A percentile compares a stretch with the other conserved stretches of the same genome.
Conservation (phyloP, 2,797 vertebrate genomes). For the Helarctos malayanus region DNA sequence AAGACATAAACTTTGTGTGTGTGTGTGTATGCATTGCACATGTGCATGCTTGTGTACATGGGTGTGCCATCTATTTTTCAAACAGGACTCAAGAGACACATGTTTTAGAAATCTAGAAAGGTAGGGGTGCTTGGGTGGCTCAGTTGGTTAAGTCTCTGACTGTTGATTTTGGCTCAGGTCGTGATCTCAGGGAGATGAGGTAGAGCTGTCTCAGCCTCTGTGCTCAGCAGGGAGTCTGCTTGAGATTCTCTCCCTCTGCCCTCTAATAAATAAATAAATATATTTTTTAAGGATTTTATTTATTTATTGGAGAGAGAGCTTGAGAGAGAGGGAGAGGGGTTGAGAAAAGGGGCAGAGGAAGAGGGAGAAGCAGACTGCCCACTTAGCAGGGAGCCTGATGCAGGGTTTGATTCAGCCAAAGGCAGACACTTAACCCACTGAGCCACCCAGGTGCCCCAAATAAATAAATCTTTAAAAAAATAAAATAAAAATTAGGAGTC, state of each 20-base stretch:
- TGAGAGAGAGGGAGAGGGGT: not conserved
- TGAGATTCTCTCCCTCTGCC: not conserved
- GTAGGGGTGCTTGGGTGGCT: not conserved
- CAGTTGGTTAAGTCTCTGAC: not conserved
- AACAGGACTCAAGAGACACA: not conserved
- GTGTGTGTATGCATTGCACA: not conserved
- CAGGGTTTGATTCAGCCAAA: not conserved
- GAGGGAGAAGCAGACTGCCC: not conserved
- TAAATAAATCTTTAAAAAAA: not conserved
- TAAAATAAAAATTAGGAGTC: not conserved
- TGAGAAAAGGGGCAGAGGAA: too few relatives aligned
- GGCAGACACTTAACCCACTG: not conserved
- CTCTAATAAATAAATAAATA: not conserved
- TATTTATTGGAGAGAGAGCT: not conserved
- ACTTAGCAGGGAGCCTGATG: not conserved
- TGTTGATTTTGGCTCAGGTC: not conserved
- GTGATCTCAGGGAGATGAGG: not conserved
- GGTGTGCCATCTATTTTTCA: not conserved
- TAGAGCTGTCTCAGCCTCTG: not conserved
- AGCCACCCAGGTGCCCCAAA: not conserved
- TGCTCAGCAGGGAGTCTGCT: not conserved
- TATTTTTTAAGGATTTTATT: not conserved
- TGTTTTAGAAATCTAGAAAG: not conserved
- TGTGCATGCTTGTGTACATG: not conserved
- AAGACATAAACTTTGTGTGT: not conserved